These are phyloP conservation scores for Cyclina sinensis DNA, from an alignment of 1,140 invertebrate species.

Conservation along the genomic window DNA sequence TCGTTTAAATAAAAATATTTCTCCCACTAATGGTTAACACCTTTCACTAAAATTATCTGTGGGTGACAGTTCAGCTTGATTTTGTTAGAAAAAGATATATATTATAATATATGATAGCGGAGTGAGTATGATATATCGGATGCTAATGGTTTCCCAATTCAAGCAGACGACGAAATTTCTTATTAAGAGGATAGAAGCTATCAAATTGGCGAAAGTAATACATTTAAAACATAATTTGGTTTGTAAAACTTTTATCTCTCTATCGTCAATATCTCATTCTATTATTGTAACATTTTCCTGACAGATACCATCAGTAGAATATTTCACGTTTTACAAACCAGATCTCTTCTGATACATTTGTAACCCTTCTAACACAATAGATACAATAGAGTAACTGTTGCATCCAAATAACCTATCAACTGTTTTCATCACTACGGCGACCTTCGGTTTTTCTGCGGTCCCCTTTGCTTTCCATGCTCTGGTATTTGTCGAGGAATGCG, in stretches of 20 bases:
- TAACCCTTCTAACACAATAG: neutral
- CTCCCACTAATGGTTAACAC: no score
- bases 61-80: no score
- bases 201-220: neutral
- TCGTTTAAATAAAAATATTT: no score
- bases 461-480: neutral
- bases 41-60: no score
- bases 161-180: no score
- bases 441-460: neutral
- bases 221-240: neutral
- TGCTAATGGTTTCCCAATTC: no score
- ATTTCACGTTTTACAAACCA: conserved; percentile 6
- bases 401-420: neutral
- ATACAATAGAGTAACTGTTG: conserved; percentile 23
- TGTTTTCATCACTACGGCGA: neutral
- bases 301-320: conserved; percentile 1
- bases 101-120: no score
- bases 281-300: neutral
- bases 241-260: neutral
- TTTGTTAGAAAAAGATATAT: no score
- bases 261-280: neutral
- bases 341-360: conserved; percentile 9
- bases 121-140: no score
- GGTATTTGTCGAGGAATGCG: neutral
- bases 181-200: neutral